Percentiles rank a stretch among this genome's conserved stretches.
Conservation (phyloP, 2,113 vertebrate genomes). For the Climacteris rufus region DNA sequence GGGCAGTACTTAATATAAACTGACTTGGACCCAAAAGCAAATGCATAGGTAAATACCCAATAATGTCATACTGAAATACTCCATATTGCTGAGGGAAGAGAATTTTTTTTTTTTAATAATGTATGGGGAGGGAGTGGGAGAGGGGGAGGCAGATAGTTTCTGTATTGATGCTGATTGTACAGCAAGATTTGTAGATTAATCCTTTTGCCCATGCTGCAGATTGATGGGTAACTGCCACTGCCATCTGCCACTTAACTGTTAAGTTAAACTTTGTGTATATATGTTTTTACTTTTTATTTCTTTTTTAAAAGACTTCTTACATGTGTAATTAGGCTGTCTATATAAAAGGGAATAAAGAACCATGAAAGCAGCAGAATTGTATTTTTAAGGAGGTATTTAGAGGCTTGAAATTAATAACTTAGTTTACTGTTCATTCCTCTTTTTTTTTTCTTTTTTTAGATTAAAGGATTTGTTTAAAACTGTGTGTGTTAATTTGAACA, state of each 20-base stretch:
- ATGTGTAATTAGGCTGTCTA: not conserved
- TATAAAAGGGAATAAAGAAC: not conserved
- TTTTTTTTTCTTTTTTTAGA: not conserved
- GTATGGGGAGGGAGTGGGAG: not conserved
- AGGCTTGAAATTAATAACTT: not conserved
- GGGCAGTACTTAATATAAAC: not conserved
- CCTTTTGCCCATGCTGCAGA: not conserved
- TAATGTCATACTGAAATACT: not conserved
- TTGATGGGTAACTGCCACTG: not conserved
- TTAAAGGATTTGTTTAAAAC: not conserved
- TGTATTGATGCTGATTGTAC: not conserved
- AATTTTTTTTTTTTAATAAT: not conserved
- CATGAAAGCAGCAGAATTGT: not conserved
- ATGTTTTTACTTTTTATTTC: not conserved
- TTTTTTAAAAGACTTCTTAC: not conserved
- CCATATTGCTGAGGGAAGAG: not conserved
- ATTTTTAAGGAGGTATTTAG: not conserved
- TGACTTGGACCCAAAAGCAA: not conserved
- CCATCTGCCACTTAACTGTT: conserved; percentile 31
- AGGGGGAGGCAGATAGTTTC: not conserved
- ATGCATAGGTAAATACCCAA: not conserved
- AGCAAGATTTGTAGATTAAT: not conserved
- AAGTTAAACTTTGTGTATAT: not conserved
- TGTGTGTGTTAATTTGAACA: not conserved
- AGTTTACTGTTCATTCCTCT: not conserved